phyloP scores from a whole-genome alignment of 1,140 invertebrate species.

The Drepana arcuata region DNA sequence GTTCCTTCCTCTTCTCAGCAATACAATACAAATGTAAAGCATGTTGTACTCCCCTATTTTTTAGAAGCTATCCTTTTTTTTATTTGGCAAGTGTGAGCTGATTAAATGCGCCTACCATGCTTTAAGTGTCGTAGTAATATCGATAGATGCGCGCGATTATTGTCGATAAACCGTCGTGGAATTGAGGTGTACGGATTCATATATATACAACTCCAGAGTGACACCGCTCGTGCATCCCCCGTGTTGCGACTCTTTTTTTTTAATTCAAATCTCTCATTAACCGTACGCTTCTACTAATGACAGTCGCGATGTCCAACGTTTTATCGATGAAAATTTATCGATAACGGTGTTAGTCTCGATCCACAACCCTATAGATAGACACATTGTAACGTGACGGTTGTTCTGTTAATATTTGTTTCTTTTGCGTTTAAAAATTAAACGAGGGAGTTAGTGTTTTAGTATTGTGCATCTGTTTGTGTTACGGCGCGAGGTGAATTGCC shows the following conservation, averaged over 20 bases:
- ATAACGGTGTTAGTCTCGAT: conserved; percentile 52
- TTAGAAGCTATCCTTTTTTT: conserved; percentile 22
- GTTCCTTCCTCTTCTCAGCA: not conserved
- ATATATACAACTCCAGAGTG: conserved; percentile 2
- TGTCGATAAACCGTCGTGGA: too few relatives aligned
- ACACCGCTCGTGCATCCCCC: conserved; percentile 59
- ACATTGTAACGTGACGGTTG: conserved; percentile 54
- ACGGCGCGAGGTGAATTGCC: conserved; percentile 30
- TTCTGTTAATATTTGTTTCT: conserved; percentile 18
- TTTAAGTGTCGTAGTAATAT: conserved; percentile 55
- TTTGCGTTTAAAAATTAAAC: conserved; percentile 25
- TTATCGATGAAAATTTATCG: conserved; percentile 9
- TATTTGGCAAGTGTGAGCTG: conserved; percentile 27
- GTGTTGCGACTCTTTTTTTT: conserved; percentile 37
- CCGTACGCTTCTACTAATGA: conserved; percentile 67
- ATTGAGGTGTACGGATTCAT: conserved; percentile 43
- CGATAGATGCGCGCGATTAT: too few relatives aligned
- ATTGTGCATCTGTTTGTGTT: conserved; percentile 67
- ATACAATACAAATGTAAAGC: conserved; percentile 27
- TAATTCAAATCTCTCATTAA: too few relatives aligned
- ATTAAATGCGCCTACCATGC: conserved; percentile 32
- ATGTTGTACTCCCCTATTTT: conserved; percentile 47
- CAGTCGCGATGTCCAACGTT: conserved; percentile 29
- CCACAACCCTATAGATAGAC: conserved; percentile 60
- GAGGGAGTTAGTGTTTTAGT: conserved; percentile 58